Evolutionary conservation across 2,888 invertebrate genomes (phyloP), one percentile per base, ranked within the genome.

Genomic region (Protodeltote pygarga): DNA sequence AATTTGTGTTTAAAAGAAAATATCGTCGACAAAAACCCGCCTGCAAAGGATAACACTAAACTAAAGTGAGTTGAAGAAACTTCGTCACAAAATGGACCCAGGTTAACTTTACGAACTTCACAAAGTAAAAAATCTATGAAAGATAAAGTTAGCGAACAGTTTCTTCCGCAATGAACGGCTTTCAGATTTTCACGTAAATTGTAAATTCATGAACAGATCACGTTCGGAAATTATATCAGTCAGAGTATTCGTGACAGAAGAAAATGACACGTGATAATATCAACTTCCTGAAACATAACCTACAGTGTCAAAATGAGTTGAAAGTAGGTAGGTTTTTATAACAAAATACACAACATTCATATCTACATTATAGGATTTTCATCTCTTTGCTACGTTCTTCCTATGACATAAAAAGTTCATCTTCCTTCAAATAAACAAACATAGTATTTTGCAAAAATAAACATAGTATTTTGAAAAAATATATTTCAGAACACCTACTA

Each of bases 51-150:
- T 21, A n/a, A 9, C 28, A 23, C 33, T 38, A 25, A 37, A 20
- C 29, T 20, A 8, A 31, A 33, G 5, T 5, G 38, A 60, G 60
- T 60, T 53, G 9, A 15, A 15, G 5, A 38, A 58, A 58, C 29
- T 58, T 58, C 60, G 17, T 29, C 24, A 20, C 27, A 34, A 52
- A 45, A 47, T 8, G 24, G 34, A 19, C 24, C 27, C 27, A 33
- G 10, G 46, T 28, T 19, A 5, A 10, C 6, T 21, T 35, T 3
- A 3, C 1, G 15, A 40, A 40, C 21, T 40, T 29, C 8, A 16
- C 39, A 14, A 25, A 37, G n/a, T 35, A 32, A 51, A 27, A 59
- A 59, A 46, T n/a, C 46, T 41, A 25, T 41, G 8, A n/a, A 25
- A 27, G 20, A 34, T 38, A 24, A 53, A 48, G 41, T 47, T 53